phyloP scores from a whole-genome alignment of 2,113 vertebrate genomes.

The Isichthys henryi region DNA sequence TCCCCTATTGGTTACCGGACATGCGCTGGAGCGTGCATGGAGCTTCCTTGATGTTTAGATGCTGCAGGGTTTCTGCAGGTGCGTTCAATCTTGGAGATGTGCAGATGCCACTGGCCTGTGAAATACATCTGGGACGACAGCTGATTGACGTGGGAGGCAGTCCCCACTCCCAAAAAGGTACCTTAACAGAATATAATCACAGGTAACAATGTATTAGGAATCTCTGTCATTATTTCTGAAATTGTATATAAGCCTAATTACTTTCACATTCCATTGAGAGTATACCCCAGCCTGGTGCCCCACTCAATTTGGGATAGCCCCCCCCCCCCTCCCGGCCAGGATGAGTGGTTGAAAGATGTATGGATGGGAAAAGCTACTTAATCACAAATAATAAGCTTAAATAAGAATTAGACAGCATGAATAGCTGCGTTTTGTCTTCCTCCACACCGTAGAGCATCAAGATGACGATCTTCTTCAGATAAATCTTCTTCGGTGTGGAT shows the following conservation, averaged over 20 bases:
- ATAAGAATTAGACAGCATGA: not conserved
- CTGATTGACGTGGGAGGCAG: conserved; percentile 55
- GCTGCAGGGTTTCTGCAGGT: conserved; percentile 42
- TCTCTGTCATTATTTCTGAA: not conserved
- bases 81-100: conserved; percentile 52
- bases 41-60: conserved; percentile 42
- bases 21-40: conserved; percentile 33
- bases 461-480: not conserved
- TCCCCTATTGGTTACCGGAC: conserved; percentile 33
- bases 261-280: not conserved
- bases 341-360: not conserved
- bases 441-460: not conserved
- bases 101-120: conserved; percentile 65
- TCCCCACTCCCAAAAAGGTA: not conserved
- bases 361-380: not conserved
- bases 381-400: not conserved
- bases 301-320: not conserved
- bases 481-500: not conserved
- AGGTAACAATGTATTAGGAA: conserved; percentile 41
- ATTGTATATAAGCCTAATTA: not conserved
- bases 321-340: not conserved
- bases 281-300: not conserved
- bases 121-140: conserved; percentile 67
- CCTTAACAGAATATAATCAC: conserved; percentile 56
- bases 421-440: not conserved